Base-by-base conservation (phyloP, 2,888 invertebrate genomes). In the Anticlea derivata region DNA sequence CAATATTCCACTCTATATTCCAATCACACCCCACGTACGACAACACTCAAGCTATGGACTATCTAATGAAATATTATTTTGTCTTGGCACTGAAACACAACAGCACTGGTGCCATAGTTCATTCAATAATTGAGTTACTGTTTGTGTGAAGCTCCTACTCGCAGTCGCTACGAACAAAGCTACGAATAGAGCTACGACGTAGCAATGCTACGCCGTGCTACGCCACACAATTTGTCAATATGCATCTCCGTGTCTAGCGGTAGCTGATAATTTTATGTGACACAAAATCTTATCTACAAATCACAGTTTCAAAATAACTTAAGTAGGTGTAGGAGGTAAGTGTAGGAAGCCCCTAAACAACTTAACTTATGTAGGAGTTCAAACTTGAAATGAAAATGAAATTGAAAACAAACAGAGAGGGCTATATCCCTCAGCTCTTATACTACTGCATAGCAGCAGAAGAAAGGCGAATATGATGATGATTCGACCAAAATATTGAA, bases 81-180 rank as follows among this genome's bases (percentile, higher is more conserved):
- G 33, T 44, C 27, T 45, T 39, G 34, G 44, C 50, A 29, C 33
- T 7, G 37, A 5, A 37, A 37, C 41, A 31, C 31, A 20, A n/a
- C 27, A n/a, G 12, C 22, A 30, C 22, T 27, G n/a, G 22, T 30
- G 34, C 29, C 39, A 23, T 39, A 10, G 23, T 29, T 8, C 40
- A 40, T 20, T 26, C 43, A 43, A 37, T 45, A 34, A 50, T 45
- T 45, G 38, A 50, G 39, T 45, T 41, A 41, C 8, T 17, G 46
- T 38, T 17, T 17, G 37, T 30, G 23, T 7, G 6, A 3, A 10
- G 23, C 22, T 22, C 12, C 22, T 31, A 40, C 11, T 22, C 30
- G 11, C 8, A 38, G 27, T 12, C n/a, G 29, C 30, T 17, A 13
- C 45, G 29, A 13, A 35, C 24, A 30, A 4, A 23, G 22, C 22